Base-by-base conservation (phyloP, 2,888 invertebrate genomes). In the Nysson spinosus region DNA sequence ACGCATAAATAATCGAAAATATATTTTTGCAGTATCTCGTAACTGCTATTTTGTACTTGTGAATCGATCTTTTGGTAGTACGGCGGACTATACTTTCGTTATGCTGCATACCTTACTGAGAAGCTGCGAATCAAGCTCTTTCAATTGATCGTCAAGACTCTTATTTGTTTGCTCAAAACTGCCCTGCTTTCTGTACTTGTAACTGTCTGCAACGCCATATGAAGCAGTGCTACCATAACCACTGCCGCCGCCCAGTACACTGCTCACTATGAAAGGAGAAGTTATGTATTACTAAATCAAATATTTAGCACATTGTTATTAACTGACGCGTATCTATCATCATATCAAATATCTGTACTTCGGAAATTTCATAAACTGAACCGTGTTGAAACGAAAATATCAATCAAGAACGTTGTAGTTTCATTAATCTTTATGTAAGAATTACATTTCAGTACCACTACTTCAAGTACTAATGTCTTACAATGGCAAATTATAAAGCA, bases 91-190 rank as follows among this genome's bases (percentile, higher is more conserved):
- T 47, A 43, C 35, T 22, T 65, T 55, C 76, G 80, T 82, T 70
- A 81, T 79, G 82, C 77, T 82, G 78, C 84, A 80, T 86, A 87
- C 87, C 87, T 87, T 86, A 78, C 86, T 93, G 87, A 93, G 91
- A 83, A 93, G 91, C 72, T 94, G 94, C 69, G 93, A 94, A 88
- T 95, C 94, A 77, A 95, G 90, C 87, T 94, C 94, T 85, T 94
- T 94, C 77, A 95, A 89, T 87, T 94, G 94, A 87, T 93, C 93
- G 87, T 94, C 94, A 78, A 94, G 89, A 28, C 93, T 92, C 75
- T 93, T 92, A 63, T 93, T 93, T 7, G 92, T 91, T 85, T 93
- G 92, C 87, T 93, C 93, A 87, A 93, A 94, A 71, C 91, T 90
- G 75, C 90, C 89, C 77, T 89, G 89, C 63, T 89, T 87, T 75